phyloP scores from a whole-genome alignment of 2,888 invertebrate genomes.

The Ferrisia virgata region DNA sequence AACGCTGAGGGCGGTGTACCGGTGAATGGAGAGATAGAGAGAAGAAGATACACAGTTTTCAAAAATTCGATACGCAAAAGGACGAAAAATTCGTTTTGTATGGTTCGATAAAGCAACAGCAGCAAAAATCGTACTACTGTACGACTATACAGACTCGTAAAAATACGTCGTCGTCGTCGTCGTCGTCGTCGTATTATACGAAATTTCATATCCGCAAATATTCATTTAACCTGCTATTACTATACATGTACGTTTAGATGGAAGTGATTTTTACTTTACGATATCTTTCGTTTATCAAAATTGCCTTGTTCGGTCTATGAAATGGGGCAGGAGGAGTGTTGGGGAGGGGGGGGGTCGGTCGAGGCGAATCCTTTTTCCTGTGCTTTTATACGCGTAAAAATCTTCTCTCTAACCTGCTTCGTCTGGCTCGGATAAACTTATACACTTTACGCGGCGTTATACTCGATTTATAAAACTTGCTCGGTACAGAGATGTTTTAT shows the following conservation, averaged over 20 bases:
- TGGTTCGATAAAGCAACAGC: neutral
- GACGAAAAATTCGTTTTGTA: neutral
- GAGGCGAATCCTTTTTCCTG: too few relatives aligned
- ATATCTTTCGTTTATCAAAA: neutral
- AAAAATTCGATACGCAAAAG: neutral
- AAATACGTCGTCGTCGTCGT: constrained; percentile 4
- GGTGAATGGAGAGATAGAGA: too few relatives aligned
- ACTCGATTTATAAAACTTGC: neutral
- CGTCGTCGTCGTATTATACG: too few relatives aligned
- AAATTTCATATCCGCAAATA: neutral
- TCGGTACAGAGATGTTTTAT: neutral
- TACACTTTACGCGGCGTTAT: too few relatives aligned
- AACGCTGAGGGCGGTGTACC: neutral
- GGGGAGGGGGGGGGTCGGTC: too few relatives aligned
- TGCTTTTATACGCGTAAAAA: too few relatives aligned
- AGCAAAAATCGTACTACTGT: too few relatives aligned
- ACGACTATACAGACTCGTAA: too few relatives aligned
- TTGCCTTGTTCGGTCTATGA: neutral
- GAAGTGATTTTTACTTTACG: neutral
- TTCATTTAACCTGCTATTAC: neutral
- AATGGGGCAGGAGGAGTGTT: too few relatives aligned
- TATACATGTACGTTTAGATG: neutral
- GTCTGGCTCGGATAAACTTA: too few relatives aligned
- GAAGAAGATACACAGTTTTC: neutral
- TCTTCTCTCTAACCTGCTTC: too few relatives aligned